Base-by-base conservation (phyloP, 2,797 vertebrate genomes). In the Hydrolagus colliei region DNA sequence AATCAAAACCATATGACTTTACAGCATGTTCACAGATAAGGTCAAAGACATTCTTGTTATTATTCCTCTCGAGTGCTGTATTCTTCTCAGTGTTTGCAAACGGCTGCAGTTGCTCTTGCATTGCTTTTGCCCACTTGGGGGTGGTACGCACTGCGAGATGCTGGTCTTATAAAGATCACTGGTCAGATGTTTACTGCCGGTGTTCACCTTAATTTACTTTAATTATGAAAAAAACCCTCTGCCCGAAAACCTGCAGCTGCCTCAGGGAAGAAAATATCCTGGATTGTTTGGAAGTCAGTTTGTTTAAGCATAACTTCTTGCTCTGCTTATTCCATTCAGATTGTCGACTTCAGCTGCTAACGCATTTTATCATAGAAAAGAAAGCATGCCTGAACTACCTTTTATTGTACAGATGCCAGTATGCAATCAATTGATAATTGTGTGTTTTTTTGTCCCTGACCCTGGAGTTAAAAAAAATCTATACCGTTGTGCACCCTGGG, bases 81-180 rank as follows among this genome's bases (percentile, higher is more conserved):
- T 22, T 86, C 87, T 87, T 85, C 63, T 41, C 85, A 87, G 88
- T 86, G 68, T 87, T 86, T n/a, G 89, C 88, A 94, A 91, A 93
- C 91, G 90, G 90, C 91, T 91, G 88, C 90, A 71, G 90, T 91
- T 91, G 95, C 96, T 95, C 95, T 94, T 95, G 94, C 93, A 89
- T 95, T 94, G 93, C 95, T 95, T 95, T 95, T 95, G 96, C 97
- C 97, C 98, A 92, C 96, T 96, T 96, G 97, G 97, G 96, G 98
- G 97, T 97, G 94, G 95, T 97, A 96, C 95, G 95, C 91, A 91
- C 97, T 96, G 92, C 94, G 93, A 95, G 94, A 97, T 92, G 90
- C 86, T 86, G 71, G 89, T 90, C 91, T 91, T 92, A 89, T 87
- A 86, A 18, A 88, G 90, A 89, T 91, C 87, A 88, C 90, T 90